Conservation (phyloP, 2,888 invertebrate species). For the Choristoneura rosaceana region DNA sequence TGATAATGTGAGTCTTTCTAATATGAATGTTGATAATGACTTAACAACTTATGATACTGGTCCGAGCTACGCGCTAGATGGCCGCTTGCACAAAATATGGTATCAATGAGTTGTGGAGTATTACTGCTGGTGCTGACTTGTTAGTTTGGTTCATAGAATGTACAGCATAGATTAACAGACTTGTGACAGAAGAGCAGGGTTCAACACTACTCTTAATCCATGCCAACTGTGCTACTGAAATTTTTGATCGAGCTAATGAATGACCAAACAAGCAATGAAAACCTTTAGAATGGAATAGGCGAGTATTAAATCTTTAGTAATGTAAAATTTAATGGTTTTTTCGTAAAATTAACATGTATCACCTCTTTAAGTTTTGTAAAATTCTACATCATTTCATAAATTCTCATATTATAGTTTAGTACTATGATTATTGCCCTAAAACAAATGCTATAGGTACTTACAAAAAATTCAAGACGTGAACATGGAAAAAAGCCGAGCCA, state of each 20-base stretch:
- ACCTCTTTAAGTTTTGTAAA: conserved; percentile 21
- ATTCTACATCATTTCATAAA: conserved; percentile 25
- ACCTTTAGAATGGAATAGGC: conserved; percentile 50
- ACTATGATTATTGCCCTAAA: conserved; percentile 51
- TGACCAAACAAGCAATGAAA: conserved; percentile 50
- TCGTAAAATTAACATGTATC: conserved; percentile 20
- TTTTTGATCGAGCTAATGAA: conserved; percentile 46
- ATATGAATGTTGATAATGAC: conserved; percentile 63
- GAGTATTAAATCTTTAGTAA: conserved; percentile 44
- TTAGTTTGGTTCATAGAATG: conserved; percentile 41
- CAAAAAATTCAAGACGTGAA: conserved; percentile 59
- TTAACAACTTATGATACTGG: conserved; percentile 67
- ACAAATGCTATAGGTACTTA: conserved; percentile 47
- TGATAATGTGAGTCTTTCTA: conserved; percentile 76
- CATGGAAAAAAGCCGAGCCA: conserved; percentile 81
- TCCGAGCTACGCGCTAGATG: conserved; percentile 39
- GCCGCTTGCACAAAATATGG: conserved; percentile 53
- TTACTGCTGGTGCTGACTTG: conserved; percentile 73
- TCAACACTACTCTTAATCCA: conserved; percentile 54
- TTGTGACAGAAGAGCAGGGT: conserved; percentile 66
- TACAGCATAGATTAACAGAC: conserved; percentile 60
- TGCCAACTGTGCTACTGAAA: conserved; percentile 37
- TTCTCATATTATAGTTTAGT: conserved; percentile 61
- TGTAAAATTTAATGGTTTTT: conserved; percentile 33
- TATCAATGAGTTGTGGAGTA: conserved; percentile 66